Evolutionary conservation across 2,113 vertebrate species (phyloP).

Genomic region (Ifrita kowaldi): DNA sequence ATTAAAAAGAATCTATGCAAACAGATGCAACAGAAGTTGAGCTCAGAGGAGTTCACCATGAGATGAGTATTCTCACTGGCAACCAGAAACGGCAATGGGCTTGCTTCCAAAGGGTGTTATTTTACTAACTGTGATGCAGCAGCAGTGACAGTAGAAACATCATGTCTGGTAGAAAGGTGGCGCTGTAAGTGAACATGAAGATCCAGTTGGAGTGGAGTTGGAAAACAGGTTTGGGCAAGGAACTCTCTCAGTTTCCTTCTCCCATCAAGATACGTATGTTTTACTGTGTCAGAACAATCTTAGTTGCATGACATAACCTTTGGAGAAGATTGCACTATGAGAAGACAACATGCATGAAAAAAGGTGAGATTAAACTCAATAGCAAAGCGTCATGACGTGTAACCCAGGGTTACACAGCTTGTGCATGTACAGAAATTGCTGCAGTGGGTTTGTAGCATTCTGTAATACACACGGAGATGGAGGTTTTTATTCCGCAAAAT

Average conservation of each 20-base stretch:
- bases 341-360: neutral
- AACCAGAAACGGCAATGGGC: neutral
- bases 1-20: neutral
- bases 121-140: neutral
- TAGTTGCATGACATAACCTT: neutral
- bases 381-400: neutral
- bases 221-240: neutral
- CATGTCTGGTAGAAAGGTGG: neutral
- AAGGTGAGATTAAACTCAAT: neutral
- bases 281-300: neutral
- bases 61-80: neutral
- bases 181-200: neutral
- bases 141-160: neutral
- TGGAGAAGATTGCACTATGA: neutral
- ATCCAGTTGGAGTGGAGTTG: neutral
- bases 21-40: neutral
- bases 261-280: accelerated
- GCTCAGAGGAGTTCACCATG: neutral
- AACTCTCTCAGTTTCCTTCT: neutral
- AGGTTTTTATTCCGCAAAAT: neutral
- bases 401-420: neutral
- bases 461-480: neutral
- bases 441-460: neutral
- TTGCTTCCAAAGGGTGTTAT: neutral
- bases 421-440: neutral